phyloP scores from a whole-genome alignment of 2,113 vertebrate genomes.

The Bos indicus region DNA sequence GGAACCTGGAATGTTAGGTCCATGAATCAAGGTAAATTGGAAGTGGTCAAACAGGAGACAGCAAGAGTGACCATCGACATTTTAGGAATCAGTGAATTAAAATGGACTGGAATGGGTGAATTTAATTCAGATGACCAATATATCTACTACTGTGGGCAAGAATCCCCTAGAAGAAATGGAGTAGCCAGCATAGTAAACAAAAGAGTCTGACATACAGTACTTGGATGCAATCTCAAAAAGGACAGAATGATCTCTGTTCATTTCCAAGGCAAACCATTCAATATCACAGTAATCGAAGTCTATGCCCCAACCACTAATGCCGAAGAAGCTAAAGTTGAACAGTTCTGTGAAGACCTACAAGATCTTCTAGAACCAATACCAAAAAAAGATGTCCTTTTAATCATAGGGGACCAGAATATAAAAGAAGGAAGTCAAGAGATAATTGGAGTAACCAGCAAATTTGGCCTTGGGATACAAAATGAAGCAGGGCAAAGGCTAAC shows the following conservation, averaged over 20 bases:
- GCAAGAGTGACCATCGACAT: neutral
- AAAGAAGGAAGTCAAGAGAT: neutral
- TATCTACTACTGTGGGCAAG: neutral
- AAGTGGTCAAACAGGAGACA: neutral
- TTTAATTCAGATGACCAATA: neutral
- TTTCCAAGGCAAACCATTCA: neutral
- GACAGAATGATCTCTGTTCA: neutral
- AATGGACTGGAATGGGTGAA: neutral
- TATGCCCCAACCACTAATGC: neutral
- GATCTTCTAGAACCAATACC: neutral
- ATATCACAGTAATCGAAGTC: neutral
- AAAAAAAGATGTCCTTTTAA: neutral
- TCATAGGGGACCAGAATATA: neutral
- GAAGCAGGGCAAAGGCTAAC: neutral
- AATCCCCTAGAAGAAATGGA: neutral
- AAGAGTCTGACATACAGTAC: neutral
- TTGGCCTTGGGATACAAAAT: neutral
- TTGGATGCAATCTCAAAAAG: neutral
- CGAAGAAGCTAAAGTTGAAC: neutral
- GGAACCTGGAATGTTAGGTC: neutral
- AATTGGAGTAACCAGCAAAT: neutral
- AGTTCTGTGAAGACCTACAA: neutral
- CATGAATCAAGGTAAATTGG: neutral
- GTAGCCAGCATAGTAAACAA: neutral
- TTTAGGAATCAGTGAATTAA: neutral